Evolutionary conservation across 2,113 vertebrate genomes (phyloP), one percentile per base, ranked within the genome.

Genomic region (Asarcornis scutulata): DNA sequence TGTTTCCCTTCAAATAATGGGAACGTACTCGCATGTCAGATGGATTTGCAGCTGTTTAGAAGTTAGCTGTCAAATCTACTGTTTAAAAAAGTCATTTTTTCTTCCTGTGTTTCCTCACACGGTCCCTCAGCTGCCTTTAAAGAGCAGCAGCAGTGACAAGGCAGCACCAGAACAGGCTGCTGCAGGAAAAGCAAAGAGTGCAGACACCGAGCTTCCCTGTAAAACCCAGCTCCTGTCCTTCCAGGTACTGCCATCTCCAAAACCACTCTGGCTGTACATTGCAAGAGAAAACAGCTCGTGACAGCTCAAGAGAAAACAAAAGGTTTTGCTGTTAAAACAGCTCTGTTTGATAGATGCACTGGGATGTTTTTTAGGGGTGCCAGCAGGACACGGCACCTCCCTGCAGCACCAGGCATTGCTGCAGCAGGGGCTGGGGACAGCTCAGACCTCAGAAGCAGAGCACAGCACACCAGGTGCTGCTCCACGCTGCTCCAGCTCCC

Each of bases 381-480:
- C 46, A 13, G 29, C 0, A 8, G 64, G 77, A 48, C 0, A 5
- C 32, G 63, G 52, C 58, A 32, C 25, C 40, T 10, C 53, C 2
- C 0, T 3, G 3, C 50, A 52, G 40, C 40, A 16, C 42, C 73
- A 7, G 3, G 3, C 73, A 17, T 6, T 1, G 3, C 73, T 10
- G 32, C 40, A 40, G 40, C 40, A 40, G 40, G 40, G 40, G 40
- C 40, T 40, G 40, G 40, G 40, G 40, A 40, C 40, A 40, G 40
- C 40, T 40, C 40, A 40, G 40, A 40, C 40, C 40, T 40, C 40
- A 40, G 40, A 40, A 40, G 40, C 40, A 40, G 40, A 40, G 40
- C 29, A 2, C 48, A n/a, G n/a, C 13, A 7, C 42, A 27, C 4
- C 60, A 18, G 40, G 17, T 23, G 52, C 44, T 71, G 48, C 3